Conservation (phyloP, 2,888 invertebrate species). For the Drosophila formosana region DNA sequence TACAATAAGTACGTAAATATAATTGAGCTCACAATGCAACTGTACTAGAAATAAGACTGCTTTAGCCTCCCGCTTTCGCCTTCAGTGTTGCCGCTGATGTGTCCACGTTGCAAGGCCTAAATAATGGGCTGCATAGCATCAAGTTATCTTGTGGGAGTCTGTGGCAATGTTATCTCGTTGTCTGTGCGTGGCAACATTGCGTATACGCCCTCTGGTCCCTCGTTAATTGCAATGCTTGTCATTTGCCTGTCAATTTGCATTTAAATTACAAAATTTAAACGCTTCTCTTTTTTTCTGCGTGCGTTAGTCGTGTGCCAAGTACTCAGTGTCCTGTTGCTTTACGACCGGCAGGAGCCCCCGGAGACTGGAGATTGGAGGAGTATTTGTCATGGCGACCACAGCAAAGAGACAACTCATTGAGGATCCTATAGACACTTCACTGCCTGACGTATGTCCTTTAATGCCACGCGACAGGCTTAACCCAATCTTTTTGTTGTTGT, state of each 20-base stretch:
- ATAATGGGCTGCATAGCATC: constrained; percentile 45
- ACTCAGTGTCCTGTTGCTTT: constrained; percentile 30
- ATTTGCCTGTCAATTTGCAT: constrained; percentile 80
- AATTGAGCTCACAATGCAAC: too few species aligned
- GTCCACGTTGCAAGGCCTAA: constrained; percentile 38
- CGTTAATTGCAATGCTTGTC: constrained; percentile 80
- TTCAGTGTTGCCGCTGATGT: background rate
- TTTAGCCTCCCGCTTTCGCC: background rate
- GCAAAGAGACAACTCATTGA: constrained; percentile 30
- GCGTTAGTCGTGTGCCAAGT: constrained; percentile 11
- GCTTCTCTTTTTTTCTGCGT: constrained; percentile 36
- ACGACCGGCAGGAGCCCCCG: constrained; percentile 34
- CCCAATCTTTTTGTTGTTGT: constrained; percentile 60
- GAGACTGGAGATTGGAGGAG: background rate
- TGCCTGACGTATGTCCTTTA: constrained; percentile 47
- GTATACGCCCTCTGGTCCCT: constrained; percentile 73
- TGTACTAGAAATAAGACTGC: too few species aligned
- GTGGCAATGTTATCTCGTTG: constrained; percentile 16
- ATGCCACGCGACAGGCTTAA: constrained; percentile 41
- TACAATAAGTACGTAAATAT: too few species aligned
- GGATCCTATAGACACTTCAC: constrained; percentile 26
- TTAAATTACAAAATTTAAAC: constrained; percentile 82
- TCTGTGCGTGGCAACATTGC: constrained; percentile 37
- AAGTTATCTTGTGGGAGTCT: constrained; percentile 12
- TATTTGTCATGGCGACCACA: constrained; percentile 1